These are phyloP conservation scores for Gracilinanus agilis DNA, from an alignment of 2,113 vertebrate species.

Conservation along the genomic window DNA sequence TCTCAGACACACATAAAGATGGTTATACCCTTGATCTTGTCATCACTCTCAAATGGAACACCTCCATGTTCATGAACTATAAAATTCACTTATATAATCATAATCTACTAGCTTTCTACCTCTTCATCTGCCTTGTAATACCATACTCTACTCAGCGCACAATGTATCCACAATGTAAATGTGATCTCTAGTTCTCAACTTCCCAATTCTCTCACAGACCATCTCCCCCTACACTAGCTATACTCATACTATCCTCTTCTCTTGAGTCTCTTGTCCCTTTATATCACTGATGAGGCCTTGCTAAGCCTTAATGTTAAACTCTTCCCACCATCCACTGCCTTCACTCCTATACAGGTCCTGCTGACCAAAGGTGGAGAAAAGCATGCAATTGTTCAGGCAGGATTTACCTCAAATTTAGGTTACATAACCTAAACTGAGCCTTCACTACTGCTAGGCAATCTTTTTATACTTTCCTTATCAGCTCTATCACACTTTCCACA, in stretches of 20 bases:
- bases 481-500: neutral
- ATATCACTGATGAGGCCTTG: too few species aligned
- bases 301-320: too few species aligned
- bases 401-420: too few species aligned
- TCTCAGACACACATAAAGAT: neutral
- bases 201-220: neutral
- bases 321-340: too few species aligned
- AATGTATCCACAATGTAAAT: too few species aligned
- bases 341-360: too few species aligned
- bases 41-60: neutral
- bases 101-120: neutral
- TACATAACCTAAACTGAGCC: too few species aligned
- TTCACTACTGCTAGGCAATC: too few species aligned
- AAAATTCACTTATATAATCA: neutral
- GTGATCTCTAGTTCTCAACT: neutral
- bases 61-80: neutral
- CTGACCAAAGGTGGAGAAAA: too few species aligned
- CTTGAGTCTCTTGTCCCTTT: too few species aligned
- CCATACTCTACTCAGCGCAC: neutral
- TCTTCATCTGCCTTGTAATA: neutral
- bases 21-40: neutral
- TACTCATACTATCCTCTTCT: neutral
- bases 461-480: too few species aligned
- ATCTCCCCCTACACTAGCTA: neutral
- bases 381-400: too few species aligned